Percentiles rank a stretch among this genome's conserved stretches.
phyloP scores from a whole-genome alignment of 1,140 invertebrate species.

The Manduca sexta region DNA sequence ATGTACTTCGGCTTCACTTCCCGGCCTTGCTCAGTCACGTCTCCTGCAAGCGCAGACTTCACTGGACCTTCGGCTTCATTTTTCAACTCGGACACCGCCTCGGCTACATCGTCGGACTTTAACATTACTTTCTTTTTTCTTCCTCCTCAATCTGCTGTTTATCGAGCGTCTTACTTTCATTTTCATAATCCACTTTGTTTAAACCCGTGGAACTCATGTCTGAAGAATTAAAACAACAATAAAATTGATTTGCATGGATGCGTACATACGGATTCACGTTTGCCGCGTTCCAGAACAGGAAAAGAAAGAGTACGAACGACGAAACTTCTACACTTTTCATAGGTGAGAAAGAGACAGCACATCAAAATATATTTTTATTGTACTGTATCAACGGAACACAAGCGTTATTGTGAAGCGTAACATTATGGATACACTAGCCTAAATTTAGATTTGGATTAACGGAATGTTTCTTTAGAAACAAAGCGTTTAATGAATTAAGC shows the following conservation, averaged over 20 bases:
- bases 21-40: slow-evolving; percentile 77
- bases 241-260: slow-evolving; percentile 1
- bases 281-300: not conserved
- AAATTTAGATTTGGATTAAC: no score
- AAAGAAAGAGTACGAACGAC: not conserved
- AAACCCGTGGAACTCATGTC: slow-evolving; percentile 53
- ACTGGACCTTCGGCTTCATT: slow-evolving; percentile 73
- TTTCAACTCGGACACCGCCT: slow-evolving; percentile 48
- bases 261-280: not conserved
- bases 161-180: slow-evolving; percentile 76
- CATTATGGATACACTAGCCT: no score
- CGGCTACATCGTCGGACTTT: slow-evolving; percentile 75
- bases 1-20: slow-evolving; percentile 86
- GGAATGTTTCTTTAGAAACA: no score
- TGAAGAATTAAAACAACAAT: slow-evolving; percentile 9
- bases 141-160: slow-evolving; percentile 83
- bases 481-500: no score
- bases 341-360: not conserved
- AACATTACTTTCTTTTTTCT: slow-evolving; percentile 82
- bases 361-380: no score
- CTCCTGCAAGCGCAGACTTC: slow-evolving; percentile 67
- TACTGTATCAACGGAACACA: no score
- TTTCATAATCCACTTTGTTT: slow-evolving; percentile 52
- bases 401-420: no score
- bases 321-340: no score